phyloP scores from a whole-genome alignment of 23 tunicate genomes.

The Clavelina lepadiformis region DNA sequence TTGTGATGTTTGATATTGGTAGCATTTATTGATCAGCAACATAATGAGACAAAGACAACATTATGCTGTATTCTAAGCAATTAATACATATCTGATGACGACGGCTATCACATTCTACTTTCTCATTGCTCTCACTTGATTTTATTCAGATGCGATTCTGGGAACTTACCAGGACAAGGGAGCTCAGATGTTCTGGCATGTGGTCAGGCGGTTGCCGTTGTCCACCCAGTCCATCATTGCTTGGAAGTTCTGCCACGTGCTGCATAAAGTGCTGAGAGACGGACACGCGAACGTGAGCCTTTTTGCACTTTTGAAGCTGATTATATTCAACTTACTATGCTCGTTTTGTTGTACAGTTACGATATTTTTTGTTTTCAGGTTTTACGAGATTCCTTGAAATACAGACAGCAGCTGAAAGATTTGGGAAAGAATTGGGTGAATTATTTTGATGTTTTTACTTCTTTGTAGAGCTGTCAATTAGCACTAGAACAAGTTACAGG shows the following conservation, averaged over 20 bases:
- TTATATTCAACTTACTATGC: neutral
- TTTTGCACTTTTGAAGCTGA: neutral
- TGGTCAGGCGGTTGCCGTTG: constrained; percentile 69
- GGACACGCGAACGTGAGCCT: constrained; percentile 77
- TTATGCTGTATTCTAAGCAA: too few species aligned
- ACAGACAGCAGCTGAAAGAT: constrained; percentile 71
- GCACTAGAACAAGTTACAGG: too few species aligned
- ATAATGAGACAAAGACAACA: too few species aligned
- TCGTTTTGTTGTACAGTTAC: neutral
- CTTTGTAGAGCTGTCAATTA: too few species aligned
- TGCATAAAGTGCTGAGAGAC: constrained; percentile 90
- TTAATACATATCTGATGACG: too few species aligned
- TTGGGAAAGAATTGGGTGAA: constrained; percentile 71
- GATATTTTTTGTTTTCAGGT: constrained; percentile 23
- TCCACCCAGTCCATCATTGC: constrained; percentile 72
- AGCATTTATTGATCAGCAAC: too few species aligned
- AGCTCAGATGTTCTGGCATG: constrained; percentile 81
- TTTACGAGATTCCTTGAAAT: constrained; percentile 50
- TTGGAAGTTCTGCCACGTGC: constrained; percentile 96
- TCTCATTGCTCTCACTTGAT: neutral
- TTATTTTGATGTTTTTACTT: neutral
- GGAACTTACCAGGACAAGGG: constrained; percentile 87
- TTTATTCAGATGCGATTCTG: constrained; percentile 46
- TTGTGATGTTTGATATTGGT: too few species aligned
- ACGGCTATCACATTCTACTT: neutral